phyloP scores from a whole-genome alignment of 2,888 invertebrate genomes.

The Pemphredon lugubris region DNA sequence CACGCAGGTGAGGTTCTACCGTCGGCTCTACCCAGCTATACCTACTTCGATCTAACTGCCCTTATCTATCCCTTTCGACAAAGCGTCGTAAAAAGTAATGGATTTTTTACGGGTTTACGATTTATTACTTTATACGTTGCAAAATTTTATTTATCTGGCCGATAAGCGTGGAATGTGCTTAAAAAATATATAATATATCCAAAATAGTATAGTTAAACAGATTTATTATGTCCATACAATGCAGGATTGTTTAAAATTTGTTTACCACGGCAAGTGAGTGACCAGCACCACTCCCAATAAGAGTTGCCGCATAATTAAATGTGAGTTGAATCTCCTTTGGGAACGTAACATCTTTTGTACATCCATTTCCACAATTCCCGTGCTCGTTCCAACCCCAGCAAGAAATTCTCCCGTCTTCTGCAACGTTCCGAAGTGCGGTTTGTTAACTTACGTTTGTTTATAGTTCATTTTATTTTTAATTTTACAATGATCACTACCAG shows the following conservation, averaged over 20 bases:
- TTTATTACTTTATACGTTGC: too few species aligned
- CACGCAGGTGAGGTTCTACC: constrained; percentile 59
- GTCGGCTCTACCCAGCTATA: constrained; percentile 45
- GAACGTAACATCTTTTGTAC: constrained; percentile 79
- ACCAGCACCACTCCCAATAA: constrained; percentile 79
- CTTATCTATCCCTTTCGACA: not conserved
- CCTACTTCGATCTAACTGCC: constrained; percentile 34
- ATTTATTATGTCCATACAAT: constrained; percentile 2
- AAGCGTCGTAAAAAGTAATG: not conserved
- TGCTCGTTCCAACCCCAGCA: constrained; percentile 97
- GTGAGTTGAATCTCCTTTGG: constrained; percentile 79
- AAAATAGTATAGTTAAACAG: not conserved
- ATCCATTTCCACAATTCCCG: constrained; percentile 90
- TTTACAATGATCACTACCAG: constrained; percentile 64
- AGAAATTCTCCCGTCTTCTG: constrained; percentile 85
- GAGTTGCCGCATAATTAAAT: constrained; percentile 45
- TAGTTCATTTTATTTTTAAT: not conserved
- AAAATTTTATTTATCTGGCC: too few species aligned
- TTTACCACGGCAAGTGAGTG: constrained; percentile 79
- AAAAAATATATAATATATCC: too few species aligned
- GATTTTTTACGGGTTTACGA: not conserved
- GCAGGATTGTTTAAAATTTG: constrained; percentile 11
- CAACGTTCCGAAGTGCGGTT: constrained; percentile 60
- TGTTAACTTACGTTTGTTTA: not conserved
- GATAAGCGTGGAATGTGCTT: not conserved